A percentile compares a stretch with the other conserved stretches of the same genome.
These are phyloP conservation scores for Antheraea assamensis DNA, from an alignment of 2,888 invertebrate genomes.

Conservation along the genomic window DNA sequence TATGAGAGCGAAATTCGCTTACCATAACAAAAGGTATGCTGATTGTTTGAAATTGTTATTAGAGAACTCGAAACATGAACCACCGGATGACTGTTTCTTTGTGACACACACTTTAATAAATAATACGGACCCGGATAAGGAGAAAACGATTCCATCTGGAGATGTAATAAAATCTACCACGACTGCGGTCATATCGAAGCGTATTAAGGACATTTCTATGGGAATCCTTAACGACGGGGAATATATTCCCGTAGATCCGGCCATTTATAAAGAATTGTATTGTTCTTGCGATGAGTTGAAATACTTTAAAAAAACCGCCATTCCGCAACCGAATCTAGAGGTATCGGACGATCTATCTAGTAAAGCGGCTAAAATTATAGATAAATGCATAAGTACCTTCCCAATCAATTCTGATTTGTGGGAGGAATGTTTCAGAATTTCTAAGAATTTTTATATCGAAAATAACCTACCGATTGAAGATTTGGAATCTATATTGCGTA, in stretches of 20 bases:
- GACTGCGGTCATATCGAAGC: conserved; percentile 62
- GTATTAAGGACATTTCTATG: conserved; percentile 70
- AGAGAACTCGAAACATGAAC: conserved; percentile 52
- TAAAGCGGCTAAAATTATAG: conserved; percentile 63
- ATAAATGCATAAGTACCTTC: conserved; percentile 68
- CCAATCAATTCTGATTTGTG: conserved; percentile 65
- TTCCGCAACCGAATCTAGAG: conserved; percentile 22
- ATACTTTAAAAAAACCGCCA: conserved; percentile 42
- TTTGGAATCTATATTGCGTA: conserved; percentile 80
- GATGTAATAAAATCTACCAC: conserved; percentile 61
- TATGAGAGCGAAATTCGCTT: conserved; percentile 71
- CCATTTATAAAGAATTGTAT: conserved; percentile 53
- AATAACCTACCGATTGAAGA: conserved; percentile 69
- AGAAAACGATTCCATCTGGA: conserved; percentile 38
- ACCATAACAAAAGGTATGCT: conserved; percentile 58
- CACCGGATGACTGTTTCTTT: conserved; percentile 48
- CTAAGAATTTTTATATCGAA: conserved; percentile 68
- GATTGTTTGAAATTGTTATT: conserved; percentile 62
- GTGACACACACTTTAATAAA: conserved; percentile 50
- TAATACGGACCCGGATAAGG: conserved; percentile 29
- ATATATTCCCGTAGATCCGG: conserved; percentile 55
- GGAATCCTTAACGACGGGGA: conserved; percentile 66
- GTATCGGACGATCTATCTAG: conserved; percentile 50
- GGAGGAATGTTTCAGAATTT: conserved; percentile 68
- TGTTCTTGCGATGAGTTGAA: conserved; percentile 69